Base-by-base conservation (phyloP, 2,113 vertebrate species). In the Myodes glareolus region DNA sequence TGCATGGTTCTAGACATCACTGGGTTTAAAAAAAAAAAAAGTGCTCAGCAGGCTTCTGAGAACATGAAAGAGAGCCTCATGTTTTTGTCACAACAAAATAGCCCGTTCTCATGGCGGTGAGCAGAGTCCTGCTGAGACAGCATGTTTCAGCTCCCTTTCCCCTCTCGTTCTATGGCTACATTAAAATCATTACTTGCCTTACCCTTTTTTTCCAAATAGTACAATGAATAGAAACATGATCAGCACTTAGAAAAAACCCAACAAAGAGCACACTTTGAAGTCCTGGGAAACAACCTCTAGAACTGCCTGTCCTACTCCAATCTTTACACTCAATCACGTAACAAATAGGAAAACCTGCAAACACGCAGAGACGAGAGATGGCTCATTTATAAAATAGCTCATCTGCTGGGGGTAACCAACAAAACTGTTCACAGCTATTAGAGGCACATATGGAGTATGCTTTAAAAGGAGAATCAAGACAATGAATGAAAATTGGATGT, bases 211-310 rank as follows among this genome's bases (percentile, higher is more conserved):
- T 91, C 61, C 82, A 93, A 92, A 91, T n/a, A 31, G 92, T 52
- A 92, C 89, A 92, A 88, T 9, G 33, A 90, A 81, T 0, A 89
- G 58, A 86, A 92, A 84, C 6, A 93, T n/a, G 58, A 95, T 68
- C 50, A 33, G 70, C 27, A 84, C 82, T 87, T 84, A 68, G 55
- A 42, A 4, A 68, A 96, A 96, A 88, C 0, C 0, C 61, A 95
- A 89, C 21, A 86, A 31, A 45, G 17, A 61, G 0, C 33, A 16
- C 65, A 68, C 47, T 92, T 50, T 77, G 5, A 92, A 93, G 42
- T n/a, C 65, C 4, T 76, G 61, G 73, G 73, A 96, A 95, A 55
- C 76, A 11, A 70, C 50, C 45, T 21, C 50, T 61, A 80, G 2
- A 95, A 87, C 1, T 82, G 19, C 42, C 45, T 77, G 68, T n/a